phyloP scores from a whole-genome alignment of 2,888 invertebrate genomes.

The Polyploca ridens region DNA sequence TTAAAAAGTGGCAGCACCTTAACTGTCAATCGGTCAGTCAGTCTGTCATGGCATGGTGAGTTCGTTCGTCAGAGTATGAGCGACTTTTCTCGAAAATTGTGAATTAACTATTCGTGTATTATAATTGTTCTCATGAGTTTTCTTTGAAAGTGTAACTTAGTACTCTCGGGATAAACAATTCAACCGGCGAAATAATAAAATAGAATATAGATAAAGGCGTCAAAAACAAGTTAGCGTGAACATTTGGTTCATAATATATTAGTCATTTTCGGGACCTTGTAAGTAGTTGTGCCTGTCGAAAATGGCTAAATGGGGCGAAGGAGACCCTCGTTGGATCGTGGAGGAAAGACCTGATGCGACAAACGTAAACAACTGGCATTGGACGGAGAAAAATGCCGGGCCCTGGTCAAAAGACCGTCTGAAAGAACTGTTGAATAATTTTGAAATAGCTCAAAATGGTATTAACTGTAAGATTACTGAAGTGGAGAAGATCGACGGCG shows the following conservation, averaged over 20 bases:
- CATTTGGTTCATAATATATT: constrained; percentile 7
- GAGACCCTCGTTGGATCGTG: constrained; percentile 99
- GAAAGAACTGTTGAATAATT: constrained; percentile 90
- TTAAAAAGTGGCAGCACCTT: constrained; percentile 33
- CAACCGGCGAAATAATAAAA: not conserved
- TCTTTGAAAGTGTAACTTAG: constrained; percentile 32
- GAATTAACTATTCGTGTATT: constrained; percentile 27
- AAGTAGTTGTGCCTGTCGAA: constrained; percentile 37
- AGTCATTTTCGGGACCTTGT: constrained; percentile 37
- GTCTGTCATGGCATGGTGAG: constrained; percentile 13
- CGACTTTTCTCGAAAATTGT: constrained; percentile 65
- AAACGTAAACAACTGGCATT: constrained; percentile 99
- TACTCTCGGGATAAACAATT: constrained; percentile 21
- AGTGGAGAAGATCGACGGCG: constrained; percentile 95
- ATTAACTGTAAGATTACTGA: constrained; percentile 90
- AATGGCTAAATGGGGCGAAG: constrained; percentile 99
- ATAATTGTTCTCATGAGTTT: constrained; percentile 31
- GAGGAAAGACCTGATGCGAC: constrained; percentile 99
- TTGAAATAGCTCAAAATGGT: constrained; percentile 88
- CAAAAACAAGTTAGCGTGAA: not conserved
- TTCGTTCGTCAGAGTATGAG: constrained; percentile 17
- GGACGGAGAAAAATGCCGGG: constrained; percentile 99
- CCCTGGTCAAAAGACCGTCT: constrained; percentile 97
- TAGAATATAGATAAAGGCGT: not conserved
- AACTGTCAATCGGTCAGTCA: constrained; percentile 32